Evolutionary conservation across 2,113 vertebrate species (phyloP).

Genomic region (Phoxinus phoxinus): DNA sequence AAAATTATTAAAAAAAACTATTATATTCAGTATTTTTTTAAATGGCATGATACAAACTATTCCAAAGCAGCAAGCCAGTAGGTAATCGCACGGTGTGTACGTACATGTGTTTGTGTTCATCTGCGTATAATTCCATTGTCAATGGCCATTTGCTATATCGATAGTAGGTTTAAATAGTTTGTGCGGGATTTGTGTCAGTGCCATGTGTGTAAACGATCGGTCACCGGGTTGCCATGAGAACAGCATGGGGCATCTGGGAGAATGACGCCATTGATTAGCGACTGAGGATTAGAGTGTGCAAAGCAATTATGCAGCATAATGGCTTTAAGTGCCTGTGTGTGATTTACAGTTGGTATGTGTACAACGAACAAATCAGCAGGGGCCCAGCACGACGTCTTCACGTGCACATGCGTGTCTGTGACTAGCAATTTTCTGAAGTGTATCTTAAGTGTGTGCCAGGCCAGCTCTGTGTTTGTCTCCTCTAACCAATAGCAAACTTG

Average conservation of each 20-base stretch:
- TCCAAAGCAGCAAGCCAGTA: not conserved
- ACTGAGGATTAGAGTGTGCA: constrained; percentile 10
- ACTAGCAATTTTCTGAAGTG: not conserved
- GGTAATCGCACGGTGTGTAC: not conserved
- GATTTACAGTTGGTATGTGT: constrained; percentile 47
- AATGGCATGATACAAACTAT: too few relatives aligned
- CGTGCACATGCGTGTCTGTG: not conserved
- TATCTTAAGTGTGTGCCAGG: not conserved
- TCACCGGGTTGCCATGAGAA: constrained; percentile 27
- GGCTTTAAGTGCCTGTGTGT: constrained; percentile 41
- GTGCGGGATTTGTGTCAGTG: not conserved
- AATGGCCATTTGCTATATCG: constrained; percentile 5
- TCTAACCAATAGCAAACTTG: constrained; percentile 2
- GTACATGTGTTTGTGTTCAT: not conserved
- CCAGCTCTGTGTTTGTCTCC: not conserved
- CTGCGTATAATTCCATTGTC: not conserved
- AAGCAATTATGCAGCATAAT: constrained; percentile 45
- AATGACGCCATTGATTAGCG: constrained; percentile 36
- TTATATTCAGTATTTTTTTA: too few relatives aligned
- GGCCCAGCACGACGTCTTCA: not conserved
- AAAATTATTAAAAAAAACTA: not conserved
- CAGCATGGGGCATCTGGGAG: constrained; percentile 29
- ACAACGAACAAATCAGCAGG: constrained; percentile 18
- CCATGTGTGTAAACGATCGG: not conserved
- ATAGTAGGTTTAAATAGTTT: not conserved